Conservation (phyloP, 92 coral and sea anemone genomes). For the Bergia sp. region DNA sequence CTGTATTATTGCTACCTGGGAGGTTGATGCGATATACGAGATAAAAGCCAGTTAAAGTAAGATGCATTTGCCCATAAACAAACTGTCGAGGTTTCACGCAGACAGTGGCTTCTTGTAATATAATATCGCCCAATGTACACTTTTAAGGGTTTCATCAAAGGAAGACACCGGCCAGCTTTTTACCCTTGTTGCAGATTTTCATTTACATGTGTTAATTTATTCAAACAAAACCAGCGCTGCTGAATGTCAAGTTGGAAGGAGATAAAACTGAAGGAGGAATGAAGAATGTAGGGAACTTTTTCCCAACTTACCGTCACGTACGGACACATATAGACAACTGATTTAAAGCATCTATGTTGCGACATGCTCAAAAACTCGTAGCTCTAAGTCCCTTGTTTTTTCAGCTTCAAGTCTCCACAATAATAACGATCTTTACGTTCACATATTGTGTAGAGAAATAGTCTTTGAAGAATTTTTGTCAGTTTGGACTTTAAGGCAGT, state of each 20-base stretch:
- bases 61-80: conserved; percentile 26
- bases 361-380: too few species aligned
- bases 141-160: conserved; percentile 9
- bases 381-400: not conserved
- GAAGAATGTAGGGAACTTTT: too few species aligned
- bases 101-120: conserved; percentile 14
- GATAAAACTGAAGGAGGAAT: not conserved
- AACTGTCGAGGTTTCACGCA: not conserved
- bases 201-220: not conserved
- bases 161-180: not conserved
- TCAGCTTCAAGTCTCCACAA: not conserved
- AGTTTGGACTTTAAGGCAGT: not conserved
- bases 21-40: conserved; percentile 28
- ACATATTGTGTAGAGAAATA: not conserved
- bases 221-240: not conserved
- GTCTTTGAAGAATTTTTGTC: not conserved
- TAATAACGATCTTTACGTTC: not conserved
- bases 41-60: conserved; percentile 24
- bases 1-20: conserved; percentile 29
- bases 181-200: conserved; percentile 13
- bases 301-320: not conserved
- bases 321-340: not conserved
- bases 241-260: not conserved
- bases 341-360: not conserved
- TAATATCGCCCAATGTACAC: not conserved